Percentiles rank a stretch among this genome's conserved stretches.
phyloP scores from a whole-genome alignment of 2,113 vertebrate genomes.

The Amphiprion ocellaris region DNA sequence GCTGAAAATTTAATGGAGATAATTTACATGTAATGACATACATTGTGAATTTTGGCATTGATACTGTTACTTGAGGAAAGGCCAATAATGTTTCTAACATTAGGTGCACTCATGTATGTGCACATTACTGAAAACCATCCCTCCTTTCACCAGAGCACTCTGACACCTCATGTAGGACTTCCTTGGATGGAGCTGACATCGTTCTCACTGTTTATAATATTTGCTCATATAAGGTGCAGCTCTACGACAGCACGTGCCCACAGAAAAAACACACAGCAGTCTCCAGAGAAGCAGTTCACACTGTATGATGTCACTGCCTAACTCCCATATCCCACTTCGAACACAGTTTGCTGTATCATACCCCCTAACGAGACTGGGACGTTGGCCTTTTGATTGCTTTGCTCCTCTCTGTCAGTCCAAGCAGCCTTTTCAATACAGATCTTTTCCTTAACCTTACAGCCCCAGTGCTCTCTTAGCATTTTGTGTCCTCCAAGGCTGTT shows the following conservation, averaged over 20 bases:
- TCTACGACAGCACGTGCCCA: slow-evolving; percentile 52
- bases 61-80: background rate
- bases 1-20: background rate
- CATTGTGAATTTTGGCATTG: background rate
- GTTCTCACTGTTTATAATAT: slow-evolving; percentile 71
- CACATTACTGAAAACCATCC: slow-evolving; percentile 44
- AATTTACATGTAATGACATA: background rate
- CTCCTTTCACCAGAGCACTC: slow-evolving; percentile 51
- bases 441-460: slow-evolving; percentile 66
- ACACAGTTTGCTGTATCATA: slow-evolving; percentile 42
- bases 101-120: background rate
- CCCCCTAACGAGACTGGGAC: slow-evolving; percentile 51
- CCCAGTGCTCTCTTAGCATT: slow-evolving; percentile 57
- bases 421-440: slow-evolving; percentile 69
- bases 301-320: slow-evolving; percentile 56
- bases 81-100: background rate
- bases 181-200: slow-evolving; percentile 61
- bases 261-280: slow-evolving; percentile 59
- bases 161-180: slow-evolving; percentile 59
- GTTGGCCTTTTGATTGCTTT: slow-evolving; percentile 48
- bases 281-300: slow-evolving; percentile 63
- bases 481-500: slow-evolving; percentile 63
- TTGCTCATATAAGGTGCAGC: slow-evolving; percentile 60
- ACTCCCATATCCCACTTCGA: slow-evolving; percentile 36
- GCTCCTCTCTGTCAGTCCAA: slow-evolving; percentile 38